Evolutionary conservation across 1,140 invertebrate species (phyloP), one percentile per base, ranked within the genome.

Genomic region (Lutraria rhynchaena): DNA sequence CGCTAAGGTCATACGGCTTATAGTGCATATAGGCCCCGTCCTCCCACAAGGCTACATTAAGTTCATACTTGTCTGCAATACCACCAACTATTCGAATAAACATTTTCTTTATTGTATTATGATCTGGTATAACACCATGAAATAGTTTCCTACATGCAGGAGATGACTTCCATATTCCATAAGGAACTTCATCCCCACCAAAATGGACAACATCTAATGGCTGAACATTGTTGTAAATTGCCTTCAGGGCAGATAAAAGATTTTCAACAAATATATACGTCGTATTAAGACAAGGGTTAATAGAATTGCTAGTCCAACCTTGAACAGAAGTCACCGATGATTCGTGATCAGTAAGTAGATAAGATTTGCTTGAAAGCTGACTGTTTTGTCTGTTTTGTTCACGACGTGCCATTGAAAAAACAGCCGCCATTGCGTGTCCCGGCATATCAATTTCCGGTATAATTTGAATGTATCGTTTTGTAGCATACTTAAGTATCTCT

Each of bases 381-480:
- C 5, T n/a, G 19, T 27, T 13, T 35, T 71, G 11, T 44, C 77
- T 37, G 33, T 31, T 44, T 53, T 55, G 51, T 70, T 31, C 35
- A 27, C 70, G 35, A 29, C 63, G 37, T 86, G 84, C 65, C 89
- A 91, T 91, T 19, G 88, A 55, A 37, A 76, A 84, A 19, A 92
- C 87, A 31, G 90, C 89, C n/a, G 91, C 86, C 11, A 86, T 77
- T 0, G 84, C 70, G 74, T 92, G 90, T 7, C 90, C 90, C 1
- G 91, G 91, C 76, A 89, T 85, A 71, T 92, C 90, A 51, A 92
- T 78, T 84, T 92, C 91, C 0, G 91, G 91, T 17, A 92, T 88
- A 13, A 91, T 88, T 60, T 87, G 73, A 44, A 92, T 86, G 51
- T 90, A 85, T 13, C 74, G 61, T 24, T 63, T 24, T 2, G 76